These are phyloP conservation scores for Autographa gamma DNA, from an alignment of 2,888 invertebrate species.

Conservation along the genomic window DNA sequence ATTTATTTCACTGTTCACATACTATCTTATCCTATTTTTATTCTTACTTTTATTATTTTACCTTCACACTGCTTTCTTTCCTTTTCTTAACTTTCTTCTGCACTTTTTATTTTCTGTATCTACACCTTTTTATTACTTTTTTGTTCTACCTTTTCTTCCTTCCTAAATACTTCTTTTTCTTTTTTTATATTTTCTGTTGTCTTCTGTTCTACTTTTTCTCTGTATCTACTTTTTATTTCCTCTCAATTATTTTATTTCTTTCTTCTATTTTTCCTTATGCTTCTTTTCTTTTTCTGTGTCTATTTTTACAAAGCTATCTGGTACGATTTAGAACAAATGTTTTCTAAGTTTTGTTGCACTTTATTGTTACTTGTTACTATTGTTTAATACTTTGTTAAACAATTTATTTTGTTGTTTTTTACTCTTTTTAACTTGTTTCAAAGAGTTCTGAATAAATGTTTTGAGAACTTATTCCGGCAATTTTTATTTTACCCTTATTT, in stretches of 20 bases:
- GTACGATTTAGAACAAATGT: conserved; percentile 72
- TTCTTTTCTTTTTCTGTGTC: conserved; percentile 17
- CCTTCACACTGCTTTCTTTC: conserved; percentile 16
- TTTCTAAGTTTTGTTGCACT: conserved; percentile 63
- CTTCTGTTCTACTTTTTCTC: too few species aligned
- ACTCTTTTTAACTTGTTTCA: conserved; percentile 31
- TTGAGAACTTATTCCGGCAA: not conserved
- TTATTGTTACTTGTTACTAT: conserved; percentile 66
- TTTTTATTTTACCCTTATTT: not conserved
- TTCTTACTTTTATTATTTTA: not conserved
- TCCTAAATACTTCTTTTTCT: not conserved
- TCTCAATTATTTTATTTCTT: not conserved
- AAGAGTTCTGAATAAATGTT: conserved; percentile 23
- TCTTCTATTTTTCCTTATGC: conserved; percentile 2
- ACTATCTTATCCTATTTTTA: conserved; percentile 4
- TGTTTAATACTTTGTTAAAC: conserved; percentile 69
- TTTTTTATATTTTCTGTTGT: not conserved
- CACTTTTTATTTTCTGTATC: not conserved
- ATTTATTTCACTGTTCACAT: conserved; percentile 14
- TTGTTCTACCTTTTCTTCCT: not conserved
- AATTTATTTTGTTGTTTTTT: conserved; percentile 56
- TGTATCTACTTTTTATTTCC: not conserved
- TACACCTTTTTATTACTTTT: not conserved
- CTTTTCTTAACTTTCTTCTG: not conserved
- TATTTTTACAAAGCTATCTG: conserved; percentile 67